These are phyloP conservation scores for Synergus itoensis DNA, from an alignment of 2,888 invertebrate species.

Conservation along the genomic window DNA sequence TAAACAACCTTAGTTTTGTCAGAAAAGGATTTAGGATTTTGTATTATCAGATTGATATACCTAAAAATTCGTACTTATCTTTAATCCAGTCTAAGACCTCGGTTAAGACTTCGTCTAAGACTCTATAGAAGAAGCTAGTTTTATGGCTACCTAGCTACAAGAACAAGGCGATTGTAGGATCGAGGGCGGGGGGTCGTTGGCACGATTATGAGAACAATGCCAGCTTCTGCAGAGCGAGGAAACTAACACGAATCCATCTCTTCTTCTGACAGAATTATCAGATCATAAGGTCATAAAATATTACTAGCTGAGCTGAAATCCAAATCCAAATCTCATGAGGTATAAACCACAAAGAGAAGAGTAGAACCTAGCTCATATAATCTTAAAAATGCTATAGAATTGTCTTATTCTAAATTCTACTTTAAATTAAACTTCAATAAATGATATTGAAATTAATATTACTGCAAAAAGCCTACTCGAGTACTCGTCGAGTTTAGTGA, in stretches of 20 bases:
- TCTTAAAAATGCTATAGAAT: neutral
- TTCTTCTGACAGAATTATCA: constrained; percentile 27
- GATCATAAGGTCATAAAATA: constrained; percentile 37
- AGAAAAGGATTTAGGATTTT: neutral
- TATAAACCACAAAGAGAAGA: neutral
- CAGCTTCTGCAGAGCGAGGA: constrained; percentile 39
- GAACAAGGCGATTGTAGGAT: constrained; percentile 29
- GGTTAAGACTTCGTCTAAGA: neutral
- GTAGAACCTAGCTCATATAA: neutral
- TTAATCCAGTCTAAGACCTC: neutral
- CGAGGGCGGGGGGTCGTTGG: constrained; percentile 41
- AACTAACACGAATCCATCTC: constrained; percentile 34
- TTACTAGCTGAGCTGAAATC: neutral
- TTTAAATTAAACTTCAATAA: too few species aligned
- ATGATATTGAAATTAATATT: too few species aligned
- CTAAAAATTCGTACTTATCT: constrained; percentile 2
- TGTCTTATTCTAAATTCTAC: too few species aligned
- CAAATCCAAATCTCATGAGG: neutral
- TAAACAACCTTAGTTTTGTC: neutral
- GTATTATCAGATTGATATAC: neutral
- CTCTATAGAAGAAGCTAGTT: constrained; percentile 7
- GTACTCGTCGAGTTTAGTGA: too few species aligned
- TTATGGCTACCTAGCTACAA: constrained; percentile 30
- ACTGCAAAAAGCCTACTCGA: too few species aligned
- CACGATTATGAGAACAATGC: constrained; percentile 40